Percentiles rank a stretch among this genome's conserved stretches.
Evolutionary conservation across 2,888 invertebrate genomes (phyloP).

Genomic region (Perizoma flavofasciatum): DNA sequence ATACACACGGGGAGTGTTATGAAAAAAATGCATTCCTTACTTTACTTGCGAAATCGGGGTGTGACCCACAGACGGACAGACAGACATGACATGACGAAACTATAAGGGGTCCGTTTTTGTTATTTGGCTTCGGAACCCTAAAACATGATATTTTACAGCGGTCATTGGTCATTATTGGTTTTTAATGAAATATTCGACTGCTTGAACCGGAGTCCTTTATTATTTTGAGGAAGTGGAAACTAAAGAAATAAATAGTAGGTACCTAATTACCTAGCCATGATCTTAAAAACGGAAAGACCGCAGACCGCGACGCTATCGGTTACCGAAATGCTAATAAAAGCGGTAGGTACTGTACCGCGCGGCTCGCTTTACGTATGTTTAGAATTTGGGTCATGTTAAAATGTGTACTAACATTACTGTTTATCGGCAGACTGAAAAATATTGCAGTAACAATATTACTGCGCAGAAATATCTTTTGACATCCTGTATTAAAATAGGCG

Average conservation of each 20-base stretch:
- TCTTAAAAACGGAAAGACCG: conserved; percentile 32
- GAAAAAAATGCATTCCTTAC: too few relatives aligned
- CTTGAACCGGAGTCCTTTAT: conserved; percentile 61
- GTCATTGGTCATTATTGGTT: conserved; percentile 46
- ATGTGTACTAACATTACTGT: conserved; percentile 30
- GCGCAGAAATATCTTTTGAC: conserved; percentile 18
- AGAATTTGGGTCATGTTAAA: conserved; percentile 47
- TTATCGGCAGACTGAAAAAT: conserved; percentile 33
- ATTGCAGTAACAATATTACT: conserved; percentile 18
- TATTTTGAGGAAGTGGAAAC: conserved; percentile 56
- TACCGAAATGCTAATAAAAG: conserved; percentile 40
- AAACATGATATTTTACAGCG: conserved; percentile 41
- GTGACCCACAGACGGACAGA: too few relatives aligned
- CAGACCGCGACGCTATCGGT: conserved; percentile 39
- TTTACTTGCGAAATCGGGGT: too few relatives aligned
- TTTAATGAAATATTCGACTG: conserved; percentile 47
- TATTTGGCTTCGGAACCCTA: too few relatives aligned
- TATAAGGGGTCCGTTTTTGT: too few relatives aligned
- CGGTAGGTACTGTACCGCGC: conserved; percentile 28
- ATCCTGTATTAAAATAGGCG: conserved; percentile 28
- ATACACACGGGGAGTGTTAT: too few relatives aligned
- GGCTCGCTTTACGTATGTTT: conserved; percentile 35
- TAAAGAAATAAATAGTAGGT: conserved; percentile 49
- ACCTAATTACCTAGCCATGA: conserved; percentile 44
- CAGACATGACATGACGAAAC: too few relatives aligned